Conservation (phyloP, 1,140 invertebrate genomes). For the Meloidogyne floridensis region DNA sequence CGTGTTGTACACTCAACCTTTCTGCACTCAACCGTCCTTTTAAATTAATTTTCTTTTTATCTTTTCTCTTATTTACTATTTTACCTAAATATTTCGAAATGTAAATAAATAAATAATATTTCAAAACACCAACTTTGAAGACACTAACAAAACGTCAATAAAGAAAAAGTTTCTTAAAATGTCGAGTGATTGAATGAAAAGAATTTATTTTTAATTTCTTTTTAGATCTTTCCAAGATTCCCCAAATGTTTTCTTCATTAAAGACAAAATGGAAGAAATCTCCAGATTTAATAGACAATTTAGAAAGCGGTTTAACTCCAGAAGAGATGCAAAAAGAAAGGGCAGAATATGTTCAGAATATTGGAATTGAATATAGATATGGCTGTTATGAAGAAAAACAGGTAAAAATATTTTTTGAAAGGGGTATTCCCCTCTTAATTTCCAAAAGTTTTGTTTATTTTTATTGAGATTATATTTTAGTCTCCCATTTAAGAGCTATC, state of each 20-base stretch:
- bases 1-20: too few species aligned
- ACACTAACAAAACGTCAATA: too few species aligned
- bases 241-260: neutral
- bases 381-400: slow-evolving; percentile 65
- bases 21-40: too few species aligned
- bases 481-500: too few species aligned
- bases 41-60: neutral
- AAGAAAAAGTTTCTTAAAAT: too few species aligned
- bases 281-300: neutral
- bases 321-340: slow-evolving; percentile 50
- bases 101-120: too few species aligned
- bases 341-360: slow-evolving; percentile 61
- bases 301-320: slow-evolving; percentile 24
- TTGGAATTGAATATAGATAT: slow-evolving; percentile 63
- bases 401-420: neutral
- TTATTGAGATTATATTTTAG: too few species aligned
- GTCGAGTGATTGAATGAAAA: too few species aligned
- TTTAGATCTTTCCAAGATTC: neutral
- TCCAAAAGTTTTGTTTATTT: too few species aligned
- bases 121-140: too few species aligned
- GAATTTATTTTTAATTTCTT: neutral
- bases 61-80: neutral
- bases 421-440: too few species aligned
- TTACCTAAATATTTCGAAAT: too few species aligned
- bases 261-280: neutral